Percentiles rank a stretch among this genome's conserved stretches.
Conservation (phyloP, 1,140 invertebrate genomes). For the Zelostemma sp. region DNA sequence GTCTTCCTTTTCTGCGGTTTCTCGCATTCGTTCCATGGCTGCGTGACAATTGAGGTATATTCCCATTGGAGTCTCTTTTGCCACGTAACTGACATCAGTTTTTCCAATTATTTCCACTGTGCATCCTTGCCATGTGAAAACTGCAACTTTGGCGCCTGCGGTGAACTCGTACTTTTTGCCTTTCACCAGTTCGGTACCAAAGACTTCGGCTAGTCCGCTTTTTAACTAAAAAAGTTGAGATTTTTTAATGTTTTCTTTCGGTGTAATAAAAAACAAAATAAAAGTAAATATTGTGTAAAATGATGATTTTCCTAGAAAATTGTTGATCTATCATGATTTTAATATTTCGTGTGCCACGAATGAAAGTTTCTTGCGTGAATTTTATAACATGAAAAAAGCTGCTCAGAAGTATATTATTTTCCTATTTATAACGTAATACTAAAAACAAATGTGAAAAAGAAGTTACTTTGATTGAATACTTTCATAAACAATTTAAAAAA, state of each 20-base stretch:
- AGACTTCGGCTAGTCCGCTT: slow-evolving; percentile 92
- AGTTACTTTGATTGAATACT: no score
- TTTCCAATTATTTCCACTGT: slow-evolving; percentile 85
- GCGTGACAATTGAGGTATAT: slow-evolving; percentile 96
- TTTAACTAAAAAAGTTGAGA: slow-evolving; percentile 75
- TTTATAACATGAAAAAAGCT: no score
- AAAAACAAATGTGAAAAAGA: no score
- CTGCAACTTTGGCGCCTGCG: slow-evolving; percentile 92
- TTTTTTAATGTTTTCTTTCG: no score
- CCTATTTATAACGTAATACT: no score
- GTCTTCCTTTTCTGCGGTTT: slow-evolving; percentile 81
- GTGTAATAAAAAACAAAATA: no score
- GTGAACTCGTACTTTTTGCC: slow-evolving; percentile 93
- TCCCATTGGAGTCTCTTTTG: slow-evolving; percentile 97
- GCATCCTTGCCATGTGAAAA: slow-evolving; percentile 97
- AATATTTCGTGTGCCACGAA: neutral
- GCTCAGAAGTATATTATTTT: no score
- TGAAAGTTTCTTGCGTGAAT: neutral
- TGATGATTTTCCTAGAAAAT: neutral
- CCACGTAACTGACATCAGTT: slow-evolving; percentile 93
- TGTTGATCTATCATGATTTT: neutral
- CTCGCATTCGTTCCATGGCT: slow-evolving; percentile 90
- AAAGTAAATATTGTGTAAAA: slow-evolving; percentile 13
- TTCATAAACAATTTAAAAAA: no score
- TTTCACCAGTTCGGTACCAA: slow-evolving; percentile 96